A percentile compares a stretch with the other conserved stretches of the same genome.
These are phyloP conservation scores for Penaeus indicus DNA, from an alignment of 1,140 invertebrate genomes.

Conservation along the genomic window DNA sequence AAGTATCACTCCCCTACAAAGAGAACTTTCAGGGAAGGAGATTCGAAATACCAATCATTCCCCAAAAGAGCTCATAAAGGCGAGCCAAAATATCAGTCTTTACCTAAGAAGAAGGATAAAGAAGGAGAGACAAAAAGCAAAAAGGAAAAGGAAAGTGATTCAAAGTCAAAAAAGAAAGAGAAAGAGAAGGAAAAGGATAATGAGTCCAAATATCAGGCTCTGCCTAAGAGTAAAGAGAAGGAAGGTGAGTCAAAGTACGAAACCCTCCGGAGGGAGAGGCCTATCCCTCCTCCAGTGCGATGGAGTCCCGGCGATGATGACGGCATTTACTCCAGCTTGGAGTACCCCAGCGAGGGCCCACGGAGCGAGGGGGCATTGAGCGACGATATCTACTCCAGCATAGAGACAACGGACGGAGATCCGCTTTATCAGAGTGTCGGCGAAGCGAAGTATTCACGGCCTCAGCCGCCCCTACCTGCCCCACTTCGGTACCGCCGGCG, in stretches of 20 bases:
- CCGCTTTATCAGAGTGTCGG: constrained; percentile 63
- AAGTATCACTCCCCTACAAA: background rate
- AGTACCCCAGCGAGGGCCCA: constrained; percentile 48
- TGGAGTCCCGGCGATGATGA: constrained; percentile 64
- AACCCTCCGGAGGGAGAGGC: constrained; percentile 33
- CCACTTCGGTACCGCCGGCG: constrained; percentile 61
- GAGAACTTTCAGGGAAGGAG: constrained; percentile 12
- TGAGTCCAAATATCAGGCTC: constrained; percentile 59
- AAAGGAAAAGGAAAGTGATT: constrained; percentile 46
- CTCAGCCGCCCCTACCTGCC: constrained; percentile 62
- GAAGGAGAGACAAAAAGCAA: constrained; percentile 23
- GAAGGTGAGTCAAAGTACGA: constrained; percentile 28
- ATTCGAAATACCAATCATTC: background rate
- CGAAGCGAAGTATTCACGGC: constrained; percentile 61
- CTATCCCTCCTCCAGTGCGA: constrained; percentile 32
- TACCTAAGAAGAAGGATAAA: background rate
- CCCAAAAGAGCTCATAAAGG: background rate
- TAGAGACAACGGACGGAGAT: constrained; percentile 59
- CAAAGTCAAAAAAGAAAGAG: constrained; percentile 55
- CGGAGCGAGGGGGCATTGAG: constrained; percentile 46
- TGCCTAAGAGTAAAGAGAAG: constrained; percentile 43
- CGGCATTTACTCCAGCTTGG: constrained; percentile 61
- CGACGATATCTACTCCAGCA: constrained; percentile 57
- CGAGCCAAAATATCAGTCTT: background rate
- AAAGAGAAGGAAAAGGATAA: constrained; percentile 48